Evolutionary conservation across 2,113 vertebrate species (phyloP).

Genomic region (Mystacornis crossleyi): DNA sequence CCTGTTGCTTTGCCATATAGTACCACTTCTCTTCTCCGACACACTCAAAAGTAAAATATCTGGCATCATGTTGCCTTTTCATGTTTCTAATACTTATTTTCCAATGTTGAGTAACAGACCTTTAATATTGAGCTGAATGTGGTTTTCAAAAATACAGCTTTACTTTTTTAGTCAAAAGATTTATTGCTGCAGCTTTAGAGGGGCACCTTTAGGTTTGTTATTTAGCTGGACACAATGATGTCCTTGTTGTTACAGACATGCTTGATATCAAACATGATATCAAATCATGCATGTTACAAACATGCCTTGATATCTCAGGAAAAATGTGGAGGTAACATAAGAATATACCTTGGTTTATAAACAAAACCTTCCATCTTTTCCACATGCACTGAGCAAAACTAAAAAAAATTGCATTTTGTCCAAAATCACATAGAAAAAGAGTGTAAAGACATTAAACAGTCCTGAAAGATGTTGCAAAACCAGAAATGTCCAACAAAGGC

Average conservation of each 20-base stretch:
- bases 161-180: not conserved
- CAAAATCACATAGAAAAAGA: not conserved
- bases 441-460: not conserved
- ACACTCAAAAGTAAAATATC: not conserved
- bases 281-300: too few relatives aligned
- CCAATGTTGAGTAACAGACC: not conserved
- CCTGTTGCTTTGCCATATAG: not conserved
- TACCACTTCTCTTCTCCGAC: not conserved
- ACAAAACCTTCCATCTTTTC: not conserved
- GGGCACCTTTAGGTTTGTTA: not conserved
- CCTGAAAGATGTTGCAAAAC: not conserved
- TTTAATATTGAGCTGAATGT: not conserved
- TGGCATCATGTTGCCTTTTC: not conserved
- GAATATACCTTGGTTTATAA: not conserved
- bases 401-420: not conserved
- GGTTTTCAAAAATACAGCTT: not conserved
- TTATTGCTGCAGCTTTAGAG: not conserved
- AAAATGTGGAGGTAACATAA: not conserved
- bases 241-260: conserved; percentile 9
- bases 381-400: not conserved
- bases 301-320: not conserved
- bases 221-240: not conserved
- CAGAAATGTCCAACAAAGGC: not conserved
- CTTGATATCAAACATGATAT: too few relatives aligned
- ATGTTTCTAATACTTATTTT: not conserved